Base-by-base conservation (phyloP, 2,888 invertebrate genomes). In the Caenorhabditis sp. region DNA sequence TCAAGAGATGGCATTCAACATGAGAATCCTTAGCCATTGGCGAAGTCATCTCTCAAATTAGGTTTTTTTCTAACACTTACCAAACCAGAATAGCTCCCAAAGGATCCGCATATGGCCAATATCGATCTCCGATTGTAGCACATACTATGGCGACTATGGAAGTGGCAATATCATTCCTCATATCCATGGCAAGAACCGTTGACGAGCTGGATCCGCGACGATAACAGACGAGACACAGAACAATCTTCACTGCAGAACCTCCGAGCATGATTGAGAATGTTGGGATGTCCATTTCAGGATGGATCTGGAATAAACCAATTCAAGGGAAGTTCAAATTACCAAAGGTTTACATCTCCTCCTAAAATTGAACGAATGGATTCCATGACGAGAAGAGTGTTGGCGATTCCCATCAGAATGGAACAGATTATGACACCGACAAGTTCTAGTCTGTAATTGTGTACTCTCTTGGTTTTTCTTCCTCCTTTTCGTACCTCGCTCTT, bases 101-200 rank as follows among this genome's bases (percentile, higher is more conserved):
- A 0, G 94, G 93, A 88, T 94, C 94, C 1, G 93, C 92, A 84
- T 92, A 93, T 12, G 91, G 88, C 90, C 93, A 93, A 76, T 85
- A 89, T 7, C 85, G 72, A 72, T 89, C 86, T 12, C 91, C 93
- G 41, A 94, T 86, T 72, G 92, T 92, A 14, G 93, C 94, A 83
- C 93, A 93, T 16, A 91, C 82, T 12, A 94, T 88, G 4, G 94
- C 94, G 0, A 92, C 91, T 19, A 91, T 72, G 77, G 93, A 93
- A 7, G 93, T 94, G 49, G 93, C 80, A n/a, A 93, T 92, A 84
- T 94, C 94, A 86, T 94, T 94, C 10, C 93, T 86, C 88, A 93
- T 93, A 85, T 94, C 94, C 87, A 93, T 92, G 1, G 93, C 92
- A 26, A 94, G 86, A 12, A 89, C 86, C 44, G 38, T 82, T 2